A percentile compares a stretch with the other conserved stretches of the same genome.
phyloP scores from a whole-genome alignment of 1,140 invertebrate species.

The Sinella curviseta region DNA sequence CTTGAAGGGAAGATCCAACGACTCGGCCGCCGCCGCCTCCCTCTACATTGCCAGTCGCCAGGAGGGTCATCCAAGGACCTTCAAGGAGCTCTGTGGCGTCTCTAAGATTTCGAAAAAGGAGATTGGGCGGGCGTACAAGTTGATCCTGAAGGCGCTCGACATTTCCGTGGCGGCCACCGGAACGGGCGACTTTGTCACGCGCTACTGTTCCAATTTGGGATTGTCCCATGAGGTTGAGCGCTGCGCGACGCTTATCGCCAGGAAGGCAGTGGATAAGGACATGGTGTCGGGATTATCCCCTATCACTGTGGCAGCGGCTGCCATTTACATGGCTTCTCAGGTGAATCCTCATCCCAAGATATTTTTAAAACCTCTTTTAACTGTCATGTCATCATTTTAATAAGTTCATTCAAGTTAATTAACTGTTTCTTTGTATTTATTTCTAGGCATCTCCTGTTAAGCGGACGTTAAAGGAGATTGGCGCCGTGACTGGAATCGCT shows the following conservation, averaged over 20 bases:
- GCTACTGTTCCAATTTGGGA: constrained; percentile 82
- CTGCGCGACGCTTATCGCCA: constrained; percentile 94
- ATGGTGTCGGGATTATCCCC: constrained; percentile 98
- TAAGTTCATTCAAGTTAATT: no score
- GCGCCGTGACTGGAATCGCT: constrained; percentile 96
- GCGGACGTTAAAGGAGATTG: constrained; percentile 95
- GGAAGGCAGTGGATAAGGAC: constrained; percentile 93
- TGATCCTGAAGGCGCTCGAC: constrained; percentile 87
- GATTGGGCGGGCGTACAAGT: constrained; percentile 94
- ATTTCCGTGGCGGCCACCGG: constrained; percentile 97
- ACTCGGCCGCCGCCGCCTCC: constrained; percentile 97
- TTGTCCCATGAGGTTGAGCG: constrained; percentile 90
- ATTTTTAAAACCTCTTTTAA: neutral
- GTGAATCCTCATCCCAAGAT: constrained; percentile 56
- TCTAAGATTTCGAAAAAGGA: constrained; percentile 99
- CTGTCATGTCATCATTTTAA: neutral
- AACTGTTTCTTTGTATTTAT: no score
- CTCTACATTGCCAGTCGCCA: constrained; percentile 98
- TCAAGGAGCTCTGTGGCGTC: constrained; percentile 98
- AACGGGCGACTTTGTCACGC: constrained; percentile 96
- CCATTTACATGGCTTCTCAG: constrained; percentile 99
- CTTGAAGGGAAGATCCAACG: constrained; percentile 89
- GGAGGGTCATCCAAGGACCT: constrained; percentile 96
- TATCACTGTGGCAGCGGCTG: constrained; percentile 97
- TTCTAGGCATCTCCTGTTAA: constrained; percentile 88